phyloP scores from a whole-genome alignment of 2,888 invertebrate species.

The Ophion ellenae region DNA sequence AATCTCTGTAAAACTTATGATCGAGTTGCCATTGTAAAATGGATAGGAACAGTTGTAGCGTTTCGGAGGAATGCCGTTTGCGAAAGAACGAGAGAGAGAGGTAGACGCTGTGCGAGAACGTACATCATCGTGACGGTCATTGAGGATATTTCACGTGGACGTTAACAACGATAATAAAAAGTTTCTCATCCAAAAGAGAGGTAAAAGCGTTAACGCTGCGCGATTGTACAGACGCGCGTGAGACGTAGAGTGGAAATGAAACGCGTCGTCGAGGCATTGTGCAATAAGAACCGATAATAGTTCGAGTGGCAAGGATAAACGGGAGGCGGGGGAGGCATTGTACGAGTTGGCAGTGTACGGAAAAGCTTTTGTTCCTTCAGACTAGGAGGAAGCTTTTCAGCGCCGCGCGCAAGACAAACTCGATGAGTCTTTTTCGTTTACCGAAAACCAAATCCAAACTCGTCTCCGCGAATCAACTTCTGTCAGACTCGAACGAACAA shows the following conservation, averaged over 20 bases:
- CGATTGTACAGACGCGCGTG: background rate
- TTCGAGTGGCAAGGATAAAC: constrained; percentile 14
- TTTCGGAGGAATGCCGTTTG: background rate
- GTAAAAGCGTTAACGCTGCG: background rate
- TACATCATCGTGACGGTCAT: background rate
- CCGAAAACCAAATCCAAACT: background rate
- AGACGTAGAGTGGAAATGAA: constrained; percentile 12
- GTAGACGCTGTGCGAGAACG: background rate
- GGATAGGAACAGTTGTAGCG: background rate
- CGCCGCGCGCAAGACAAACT: constrained; percentile 3
- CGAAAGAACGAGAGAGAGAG: background rate
- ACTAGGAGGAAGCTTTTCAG: constrained; percentile 28
- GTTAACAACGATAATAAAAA: constrained; percentile 19
- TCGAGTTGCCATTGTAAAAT: background rate
- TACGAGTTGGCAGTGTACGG: background rate
- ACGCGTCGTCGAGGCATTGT: background rate
- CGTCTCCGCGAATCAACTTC: no score
- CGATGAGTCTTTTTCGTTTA: background rate
- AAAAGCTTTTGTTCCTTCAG: constrained; percentile 34
- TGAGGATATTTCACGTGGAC: background rate
- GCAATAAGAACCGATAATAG: constrained; percentile 11
- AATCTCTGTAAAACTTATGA: background rate
- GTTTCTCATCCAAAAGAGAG: background rate
- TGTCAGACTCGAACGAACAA: no score
- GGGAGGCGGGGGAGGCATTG: background rate